Evolutionary conservation across 35 echinoderm and acorn worm species (phyloP).

Genomic region (Chiridota heheva): DNA sequence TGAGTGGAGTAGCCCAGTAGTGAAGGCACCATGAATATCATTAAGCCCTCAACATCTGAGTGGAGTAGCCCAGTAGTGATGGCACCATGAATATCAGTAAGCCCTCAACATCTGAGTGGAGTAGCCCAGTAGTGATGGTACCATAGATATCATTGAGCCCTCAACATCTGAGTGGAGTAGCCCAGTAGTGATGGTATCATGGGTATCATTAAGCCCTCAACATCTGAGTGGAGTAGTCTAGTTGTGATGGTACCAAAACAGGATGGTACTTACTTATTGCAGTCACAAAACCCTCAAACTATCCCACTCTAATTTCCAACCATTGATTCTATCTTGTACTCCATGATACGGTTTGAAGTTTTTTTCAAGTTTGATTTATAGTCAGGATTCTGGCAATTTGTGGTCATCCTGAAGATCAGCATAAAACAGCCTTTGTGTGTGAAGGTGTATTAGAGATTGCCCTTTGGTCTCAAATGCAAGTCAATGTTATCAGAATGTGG

Average conservation of each 20-base stretch:
- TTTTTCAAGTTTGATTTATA: conserved; percentile 24
- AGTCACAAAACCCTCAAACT: conserved; percentile 31
- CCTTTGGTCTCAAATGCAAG: not conserved
- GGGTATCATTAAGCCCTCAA: conserved; percentile 10
- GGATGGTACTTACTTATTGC: conserved; percentile 15
- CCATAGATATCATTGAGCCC: too few relatives aligned
- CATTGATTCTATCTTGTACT: conserved; percentile 14
- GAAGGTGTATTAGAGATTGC: conserved; percentile 11
- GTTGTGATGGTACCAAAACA: conserved; percentile 25
- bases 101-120: too few relatives aligned
- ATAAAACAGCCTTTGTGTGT: conserved; percentile 30
- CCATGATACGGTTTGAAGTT: not conserved
- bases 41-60: too few relatives aligned
- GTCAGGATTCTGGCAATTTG: conserved; percentile 22
- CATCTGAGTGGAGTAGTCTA: conserved; percentile 11
- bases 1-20: too few relatives aligned
- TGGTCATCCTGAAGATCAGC: not conserved
- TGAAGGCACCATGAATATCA: too few relatives aligned
- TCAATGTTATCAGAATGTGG: not conserved
- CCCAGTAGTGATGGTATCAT: too few relatives aligned
- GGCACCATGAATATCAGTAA: too few relatives aligned
- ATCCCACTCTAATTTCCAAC: conserved; percentile 18
- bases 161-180: too few relatives aligned
- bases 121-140: too few relatives aligned
- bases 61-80: too few relatives aligned